Evolutionary conservation across 2,888 invertebrate species (phyloP).

Genomic region (Spicauda simplicius): DNA sequence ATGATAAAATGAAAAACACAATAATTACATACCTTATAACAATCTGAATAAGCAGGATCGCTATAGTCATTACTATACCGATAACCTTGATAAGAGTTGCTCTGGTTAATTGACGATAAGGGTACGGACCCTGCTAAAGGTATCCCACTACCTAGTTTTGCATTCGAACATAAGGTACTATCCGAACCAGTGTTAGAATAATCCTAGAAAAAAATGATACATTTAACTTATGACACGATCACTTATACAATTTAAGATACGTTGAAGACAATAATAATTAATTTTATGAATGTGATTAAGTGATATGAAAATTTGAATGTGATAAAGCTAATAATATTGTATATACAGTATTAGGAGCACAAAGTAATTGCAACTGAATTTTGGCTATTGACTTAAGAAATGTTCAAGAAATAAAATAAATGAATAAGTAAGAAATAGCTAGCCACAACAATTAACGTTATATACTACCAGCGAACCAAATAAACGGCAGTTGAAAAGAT

Average conservation of each 20-base stretch:
- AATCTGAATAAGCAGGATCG: constrained; percentile 91
- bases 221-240: neutral
- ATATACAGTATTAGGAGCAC: neutral
- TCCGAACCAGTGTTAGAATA: constrained; percentile 87
- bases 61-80: constrained; percentile 91
- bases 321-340: too few relatives aligned
- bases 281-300: too few relatives aligned
- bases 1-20: neutral
- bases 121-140: constrained; percentile 92
- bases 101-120: constrained; percentile 88
- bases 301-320: too few relatives aligned
- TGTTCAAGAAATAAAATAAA: too few relatives aligned
- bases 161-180: constrained; percentile 80
- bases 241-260: too few relatives aligned
- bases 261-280: too few relatives aligned
- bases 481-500: too few relatives aligned
- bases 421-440: too few relatives aligned
- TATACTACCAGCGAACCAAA: too few relatives aligned
- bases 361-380: too few relatives aligned
- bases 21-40: constrained; percentile 80
- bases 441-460: too few relatives aligned
- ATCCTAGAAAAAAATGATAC: constrained; percentile 58
- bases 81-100: constrained; percentile 72
- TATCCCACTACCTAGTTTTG: constrained; percentile 86
- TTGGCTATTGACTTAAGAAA: too few relatives aligned